Evolutionary conservation across 64 coral and sea anemone species (phyloP).

Genomic region (Acropora yongei): DNA sequence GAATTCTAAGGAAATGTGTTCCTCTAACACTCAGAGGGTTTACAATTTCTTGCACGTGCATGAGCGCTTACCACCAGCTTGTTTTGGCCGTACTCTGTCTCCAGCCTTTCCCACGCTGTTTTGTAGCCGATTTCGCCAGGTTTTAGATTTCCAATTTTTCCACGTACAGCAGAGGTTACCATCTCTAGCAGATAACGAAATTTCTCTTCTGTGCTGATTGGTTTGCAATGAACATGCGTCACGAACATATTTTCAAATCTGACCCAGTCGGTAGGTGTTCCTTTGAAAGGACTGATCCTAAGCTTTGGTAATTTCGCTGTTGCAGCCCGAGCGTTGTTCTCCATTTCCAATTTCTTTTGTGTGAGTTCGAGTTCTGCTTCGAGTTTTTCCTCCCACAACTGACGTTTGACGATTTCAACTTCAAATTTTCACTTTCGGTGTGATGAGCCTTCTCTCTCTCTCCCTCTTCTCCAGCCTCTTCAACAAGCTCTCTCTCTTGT

Average conservation of each 20-base stretch:
- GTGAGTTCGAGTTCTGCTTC: conserved; percentile 30
- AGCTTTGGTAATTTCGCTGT: conserved; percentile 26
- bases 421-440: conserved; percentile 4
- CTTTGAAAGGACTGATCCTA: conserved; percentile 23
- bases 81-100: conserved; percentile 64
- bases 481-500: conserved; percentile 31
- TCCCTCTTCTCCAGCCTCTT: background rate
- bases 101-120: conserved; percentile 37
- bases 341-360: conserved; percentile 53
- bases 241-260: conserved; percentile 65
- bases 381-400: conserved; percentile 57
- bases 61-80: conserved; percentile 47
- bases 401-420: conserved; percentile 2
- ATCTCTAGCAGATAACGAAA: conserved; percentile 53
- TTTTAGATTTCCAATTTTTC: conserved; percentile 48
- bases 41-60: conserved; percentile 50
- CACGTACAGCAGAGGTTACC: background rate
- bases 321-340: background rate
- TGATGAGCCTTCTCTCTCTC: background rate
- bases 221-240: conserved; percentile 34
- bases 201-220: conserved; percentile 27
- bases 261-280: conserved; percentile 32
- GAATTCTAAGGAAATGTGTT: conserved; percentile 19
- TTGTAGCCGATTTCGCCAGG: conserved; percentile 53
- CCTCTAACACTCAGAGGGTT: conserved; percentile 35